Evolutionary conservation across 2,888 invertebrate genomes (phyloP).

Genomic region (Meloe dianella): DNA sequence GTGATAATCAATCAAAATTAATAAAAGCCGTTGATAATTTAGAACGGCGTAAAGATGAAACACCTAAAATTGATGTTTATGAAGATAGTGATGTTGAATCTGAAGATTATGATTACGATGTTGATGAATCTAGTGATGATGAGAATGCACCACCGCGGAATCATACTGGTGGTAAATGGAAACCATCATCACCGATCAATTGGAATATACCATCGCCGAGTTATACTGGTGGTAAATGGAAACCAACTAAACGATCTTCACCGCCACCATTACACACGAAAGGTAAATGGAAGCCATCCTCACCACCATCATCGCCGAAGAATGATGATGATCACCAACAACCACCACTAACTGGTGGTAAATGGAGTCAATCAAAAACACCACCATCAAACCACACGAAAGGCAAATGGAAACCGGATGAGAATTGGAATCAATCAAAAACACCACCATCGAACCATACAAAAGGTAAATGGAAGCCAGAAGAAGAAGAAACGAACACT

Average conservation of each 20-base stretch:
- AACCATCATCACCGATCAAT: constrained; percentile 65
- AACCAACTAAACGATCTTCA: constrained; percentile 42
- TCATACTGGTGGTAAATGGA: constrained; percentile 78
- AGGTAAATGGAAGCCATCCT: constrained; percentile 68
- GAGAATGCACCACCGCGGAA: constrained; percentile 62
- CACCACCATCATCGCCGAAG: constrained; percentile 28
- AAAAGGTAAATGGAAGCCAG: constrained; percentile 69
- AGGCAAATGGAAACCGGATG: constrained; percentile 65
- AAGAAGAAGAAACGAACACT: constrained; percentile 41
- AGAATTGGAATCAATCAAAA: constrained; percentile 44
- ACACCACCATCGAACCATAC: constrained; percentile 62
- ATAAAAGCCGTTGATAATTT: constrained; percentile 72
- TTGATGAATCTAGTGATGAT: constrained; percentile 56
- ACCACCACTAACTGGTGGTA: constrained; percentile 62
- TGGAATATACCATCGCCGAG: constrained; percentile 66
- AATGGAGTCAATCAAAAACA: constrained; percentile 62
- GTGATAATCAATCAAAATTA: constrained; percentile 67
- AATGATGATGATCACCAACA: constrained; percentile 24
- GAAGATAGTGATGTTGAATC: constrained; percentile 48
- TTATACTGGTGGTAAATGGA: constrained; percentile 72
- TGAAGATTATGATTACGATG: constrained; percentile 46
- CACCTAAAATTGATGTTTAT: constrained; percentile 60
- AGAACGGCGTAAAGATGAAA: constrained; percentile 64
- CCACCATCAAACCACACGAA: constrained; percentile 61
- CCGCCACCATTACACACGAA: constrained; percentile 61